Percentiles rank a stretch among this genome's conserved stretches.
Evolutionary conservation across 2,888 invertebrate species (phyloP).

Genomic region (Digitonthophagus gazella): DNA sequence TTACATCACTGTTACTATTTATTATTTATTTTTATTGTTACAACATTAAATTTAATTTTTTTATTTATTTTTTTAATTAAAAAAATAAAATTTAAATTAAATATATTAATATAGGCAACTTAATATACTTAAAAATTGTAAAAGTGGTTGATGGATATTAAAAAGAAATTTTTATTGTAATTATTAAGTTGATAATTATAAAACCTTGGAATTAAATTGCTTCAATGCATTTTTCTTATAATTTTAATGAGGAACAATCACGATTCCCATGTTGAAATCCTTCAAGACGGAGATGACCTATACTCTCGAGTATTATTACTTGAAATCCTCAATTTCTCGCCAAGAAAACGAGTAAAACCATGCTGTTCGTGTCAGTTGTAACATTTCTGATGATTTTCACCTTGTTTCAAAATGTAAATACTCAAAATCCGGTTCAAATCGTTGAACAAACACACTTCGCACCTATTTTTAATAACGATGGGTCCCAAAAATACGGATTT

Average conservation of each 20-base stretch:
- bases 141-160: too few species aligned
- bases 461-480: neutral
- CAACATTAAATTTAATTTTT: too few species aligned
- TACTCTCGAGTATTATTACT: neutral
- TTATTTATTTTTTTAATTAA: too few species aligned
- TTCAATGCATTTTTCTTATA: neutral
- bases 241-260: neutral
- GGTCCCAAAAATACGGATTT: neutral
- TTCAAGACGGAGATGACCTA: neutral
- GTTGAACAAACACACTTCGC: neutral
- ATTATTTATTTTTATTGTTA: neutral
- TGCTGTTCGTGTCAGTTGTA: neutral
- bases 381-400: neutral
- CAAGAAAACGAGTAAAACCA: neutral
- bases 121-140: too few species aligned
- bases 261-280: neutral
- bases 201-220: too few species aligned
- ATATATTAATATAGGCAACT: too few species aligned
- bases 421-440: neutral
- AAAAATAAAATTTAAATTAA: too few species aligned
- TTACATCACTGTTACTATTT: neutral
- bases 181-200: too few species aligned
- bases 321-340: neutral
- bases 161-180: too few species aligned
- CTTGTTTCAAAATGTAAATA: neutral